A percentile compares a stretch with the other conserved stretches of the same genome.
phyloP scores from a whole-genome alignment of 2,797 vertebrate genomes.

The Forpus xanthops region DNA sequence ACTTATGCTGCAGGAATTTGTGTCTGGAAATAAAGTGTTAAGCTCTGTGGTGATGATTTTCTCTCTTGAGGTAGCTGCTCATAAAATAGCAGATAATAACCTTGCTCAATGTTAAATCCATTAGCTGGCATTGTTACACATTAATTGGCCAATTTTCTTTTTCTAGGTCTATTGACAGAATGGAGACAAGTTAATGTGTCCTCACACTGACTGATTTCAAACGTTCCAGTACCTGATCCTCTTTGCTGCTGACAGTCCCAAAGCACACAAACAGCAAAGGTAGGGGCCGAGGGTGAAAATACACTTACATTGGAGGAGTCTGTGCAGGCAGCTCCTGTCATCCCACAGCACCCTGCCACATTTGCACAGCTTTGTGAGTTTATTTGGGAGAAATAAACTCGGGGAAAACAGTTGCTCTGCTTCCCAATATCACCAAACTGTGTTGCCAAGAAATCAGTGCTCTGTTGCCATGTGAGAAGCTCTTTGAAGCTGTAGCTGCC shows the following conservation, averaged over 20 bases:
- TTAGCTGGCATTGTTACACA: conserved; percentile 31
- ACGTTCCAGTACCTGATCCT: neutral
- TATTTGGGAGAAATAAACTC: neutral
- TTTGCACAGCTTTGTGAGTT: neutral
- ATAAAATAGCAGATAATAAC: conserved; percentile 44
- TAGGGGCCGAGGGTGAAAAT: neutral
- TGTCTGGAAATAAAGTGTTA: neutral
- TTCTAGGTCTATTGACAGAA: conserved; percentile 31
- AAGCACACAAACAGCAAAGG: neutral
- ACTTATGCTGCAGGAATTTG: neutral
- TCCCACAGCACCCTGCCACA: rapidly evolving
- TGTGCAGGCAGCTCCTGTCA: neutral
- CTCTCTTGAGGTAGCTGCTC: conserved; percentile 20
- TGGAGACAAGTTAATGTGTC: conserved; percentile 49
- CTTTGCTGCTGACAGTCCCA: neutral
- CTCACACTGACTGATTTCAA: neutral
- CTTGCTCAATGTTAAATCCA: conserved; percentile 44
- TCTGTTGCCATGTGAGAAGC: neutral
- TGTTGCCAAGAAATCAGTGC: neutral
- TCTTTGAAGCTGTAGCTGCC: neutral
- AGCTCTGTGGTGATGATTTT: neutral
- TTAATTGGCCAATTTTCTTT: conserved; percentile 67
- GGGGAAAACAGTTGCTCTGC: neutral
- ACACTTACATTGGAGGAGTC: neutral
- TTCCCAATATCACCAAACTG: neutral